Base-by-base conservation (phyloP, 2,888 invertebrate genomes). In the Gastrophysa polygoni region DNA sequence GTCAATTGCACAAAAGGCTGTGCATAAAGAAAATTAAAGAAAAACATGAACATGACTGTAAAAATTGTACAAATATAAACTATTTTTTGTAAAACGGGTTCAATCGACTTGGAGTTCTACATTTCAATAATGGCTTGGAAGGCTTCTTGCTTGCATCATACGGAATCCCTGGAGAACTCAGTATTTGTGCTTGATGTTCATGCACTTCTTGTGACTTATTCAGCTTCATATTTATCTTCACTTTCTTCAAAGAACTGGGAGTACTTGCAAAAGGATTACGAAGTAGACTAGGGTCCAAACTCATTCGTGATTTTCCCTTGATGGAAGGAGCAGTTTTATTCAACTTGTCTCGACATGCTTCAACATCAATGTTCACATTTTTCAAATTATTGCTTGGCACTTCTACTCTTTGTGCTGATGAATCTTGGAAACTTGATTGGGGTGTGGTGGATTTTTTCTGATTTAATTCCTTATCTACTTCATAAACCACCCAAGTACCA, bases 61-160 rank as follows among this genome's bases (percentile, higher is more conserved):
- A 32, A 6, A 32, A 8, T 32, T 32, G 11, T 11, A 7, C 4
- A 32, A 32, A 11, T 11, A 28, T 6, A 51, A 63, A 47, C 29
- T 63, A 46, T 32, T 61, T 67, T 48, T 67, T 89, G 72, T 90
- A 90, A 80, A 91, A 92, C 0, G 92, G 92, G 80, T 92, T 90
- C 1, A 92, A 89, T 0, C 91, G 92, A 0, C 89, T 90, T 0
- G 88, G 86, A 1, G 88, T 83, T 4, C 69, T 59, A 50, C 85
- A 84, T 74, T 93, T 93, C 1, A 93, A 78, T n/a, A 91, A 86
- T 0, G 93, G 89, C 70, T 89, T 90, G 0, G 77, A 76, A 0
- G 94, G 94, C 70, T 85, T 86, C 58, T 86, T 89, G 16, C 83
- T 83, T 0, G 91, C 86, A 75, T 93, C 92, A 68, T 85, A 93